phyloP scores from a whole-genome alignment of 2,888 invertebrate genomes.

The Dioctria rufipes region DNA sequence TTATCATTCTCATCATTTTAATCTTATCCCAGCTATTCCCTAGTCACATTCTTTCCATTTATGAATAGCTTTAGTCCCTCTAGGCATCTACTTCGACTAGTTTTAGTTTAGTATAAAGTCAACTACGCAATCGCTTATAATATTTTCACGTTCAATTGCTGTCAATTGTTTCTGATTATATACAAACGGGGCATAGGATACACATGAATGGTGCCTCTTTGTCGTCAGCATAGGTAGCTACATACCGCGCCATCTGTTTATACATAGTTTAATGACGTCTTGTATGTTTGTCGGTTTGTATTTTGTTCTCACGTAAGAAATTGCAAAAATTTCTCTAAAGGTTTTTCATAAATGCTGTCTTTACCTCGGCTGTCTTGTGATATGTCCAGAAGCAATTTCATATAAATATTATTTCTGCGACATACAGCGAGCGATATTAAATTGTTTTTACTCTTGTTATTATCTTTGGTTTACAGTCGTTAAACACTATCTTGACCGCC shows the following conservation, averaged over 20 bases:
- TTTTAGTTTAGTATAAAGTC: too few relatives aligned
- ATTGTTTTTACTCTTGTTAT: neutral
- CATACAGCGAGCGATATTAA: neutral
- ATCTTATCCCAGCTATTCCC: neutral
- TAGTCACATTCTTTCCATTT: neutral
- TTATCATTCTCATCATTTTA: neutral
- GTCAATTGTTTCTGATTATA: constrained; percentile 15
- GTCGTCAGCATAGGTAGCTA: neutral
- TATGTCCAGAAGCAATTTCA: constrained; percentile 1
- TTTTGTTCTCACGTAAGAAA: constrained; percentile 5
- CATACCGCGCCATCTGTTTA: constrained; percentile 2
- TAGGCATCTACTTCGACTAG: neutral
- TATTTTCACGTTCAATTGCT: constrained; percentile 20
- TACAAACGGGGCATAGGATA: neutral
- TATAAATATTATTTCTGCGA: neutral
- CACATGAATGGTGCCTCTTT: neutral
- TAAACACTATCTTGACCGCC: neutral
- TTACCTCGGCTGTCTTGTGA: neutral
- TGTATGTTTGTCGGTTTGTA: neutral
- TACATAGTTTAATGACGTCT: neutral
- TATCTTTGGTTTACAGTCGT: neutral
- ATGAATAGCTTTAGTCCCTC: neutral
- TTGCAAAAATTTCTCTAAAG: constrained; percentile 2
- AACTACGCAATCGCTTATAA: neutral
- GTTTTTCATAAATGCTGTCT: neutral